phyloP scores from a whole-genome alignment of 2,888 invertebrate species.

The Mantis religiosa region DNA sequence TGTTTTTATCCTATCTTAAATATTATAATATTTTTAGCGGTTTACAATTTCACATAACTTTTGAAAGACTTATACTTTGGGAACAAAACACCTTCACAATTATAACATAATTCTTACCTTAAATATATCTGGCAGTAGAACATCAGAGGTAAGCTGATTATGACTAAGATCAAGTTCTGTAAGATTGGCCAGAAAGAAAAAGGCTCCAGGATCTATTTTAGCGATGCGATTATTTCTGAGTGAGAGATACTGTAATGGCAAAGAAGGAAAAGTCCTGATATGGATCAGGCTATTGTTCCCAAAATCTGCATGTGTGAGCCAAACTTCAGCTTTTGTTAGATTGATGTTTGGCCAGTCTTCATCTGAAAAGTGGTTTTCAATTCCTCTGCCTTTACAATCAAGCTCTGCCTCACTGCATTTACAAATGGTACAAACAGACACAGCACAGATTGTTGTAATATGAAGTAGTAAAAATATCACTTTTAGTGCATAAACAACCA shows the following conservation, averaged over 20 bases:
- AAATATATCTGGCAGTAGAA: slow-evolving; percentile 61
- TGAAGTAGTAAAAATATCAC: not conserved
- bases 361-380: slow-evolving; percentile 50
- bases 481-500: not conserved
- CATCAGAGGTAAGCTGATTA: slow-evolving; percentile 59
- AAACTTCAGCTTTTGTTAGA: not conserved
- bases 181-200: slow-evolving; percentile 59
- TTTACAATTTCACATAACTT: too few relatives aligned
- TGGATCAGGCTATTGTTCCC: slow-evolving; percentile 49
- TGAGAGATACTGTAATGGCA: slow-evolving; percentile 53
- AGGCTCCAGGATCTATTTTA: slow-evolving; percentile 57
- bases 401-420: slow-evolving; percentile 35
- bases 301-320: slow-evolving; percentile 40
- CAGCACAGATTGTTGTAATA: not conserved
- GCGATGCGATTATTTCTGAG: slow-evolving; percentile 61
- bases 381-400: slow-evolving; percentile 52
- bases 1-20: too few relatives aligned
- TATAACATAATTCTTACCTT: slow-evolving; percentile 48
- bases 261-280: slow-evolving; percentile 52
- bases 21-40: too few relatives aligned
- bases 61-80: too few relatives aligned
- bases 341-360: slow-evolving; percentile 50
- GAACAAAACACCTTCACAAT: too few relatives aligned
- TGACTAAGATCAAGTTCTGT: slow-evolving; percentile 63
- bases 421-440: not conserved